Evolutionary conservation across 2,797 vertebrate genomes (phyloP), one percentile per base, ranked within the genome.

Genomic region (Zalophus californianus): DNA sequence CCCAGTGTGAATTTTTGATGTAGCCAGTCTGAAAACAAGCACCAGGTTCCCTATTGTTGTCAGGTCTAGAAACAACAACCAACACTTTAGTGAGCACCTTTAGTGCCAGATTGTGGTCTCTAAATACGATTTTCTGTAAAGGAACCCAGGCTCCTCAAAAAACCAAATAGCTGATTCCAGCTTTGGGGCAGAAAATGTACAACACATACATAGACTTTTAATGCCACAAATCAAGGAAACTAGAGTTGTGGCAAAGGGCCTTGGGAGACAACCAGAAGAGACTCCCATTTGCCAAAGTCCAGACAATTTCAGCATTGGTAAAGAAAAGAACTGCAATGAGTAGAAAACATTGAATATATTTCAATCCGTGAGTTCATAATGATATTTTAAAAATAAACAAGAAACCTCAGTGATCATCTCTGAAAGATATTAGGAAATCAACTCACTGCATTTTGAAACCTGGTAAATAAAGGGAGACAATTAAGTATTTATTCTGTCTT

Each of bases 361-460:
- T 84, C 56, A 88, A 72, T 29, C 7, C 29, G 29, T 1, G 50
- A 29, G 18, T 85, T 70, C 64, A 66, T 64, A 29, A 58, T 60
- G 27, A 80, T 32, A 66, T 16, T 52, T 77, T 68, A 20, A 52
- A 83, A 89, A 44, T 60, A 66, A 82, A 82, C 44, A 56, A 70
- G 66, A 87, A 83, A 56, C 48, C 41, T 62, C 41, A 52, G 41
- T 38, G 25, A 82, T 92, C 50, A n/a, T 75, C 41, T 90, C 60
- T 60, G 58, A 52, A 82, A 75, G 41, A 52, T 44, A 41, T 73
- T 68, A 96, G 85, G 50, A 93, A 91, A 54, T 85, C 73, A 60
- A 86, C 11, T 89, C 41, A 83, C 38, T 75, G 73, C 85, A 79
- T 91, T 91, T 92, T 80, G 85, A 89, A 86, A 85, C 75, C n/a